A percentile compares a stretch with the other conserved stretches of the same genome.
These are phyloP conservation scores for Pipistrellus pipistrellus DNA, from an alignment of 2,797 vertebrate species.

Conservation along the genomic window DNA sequence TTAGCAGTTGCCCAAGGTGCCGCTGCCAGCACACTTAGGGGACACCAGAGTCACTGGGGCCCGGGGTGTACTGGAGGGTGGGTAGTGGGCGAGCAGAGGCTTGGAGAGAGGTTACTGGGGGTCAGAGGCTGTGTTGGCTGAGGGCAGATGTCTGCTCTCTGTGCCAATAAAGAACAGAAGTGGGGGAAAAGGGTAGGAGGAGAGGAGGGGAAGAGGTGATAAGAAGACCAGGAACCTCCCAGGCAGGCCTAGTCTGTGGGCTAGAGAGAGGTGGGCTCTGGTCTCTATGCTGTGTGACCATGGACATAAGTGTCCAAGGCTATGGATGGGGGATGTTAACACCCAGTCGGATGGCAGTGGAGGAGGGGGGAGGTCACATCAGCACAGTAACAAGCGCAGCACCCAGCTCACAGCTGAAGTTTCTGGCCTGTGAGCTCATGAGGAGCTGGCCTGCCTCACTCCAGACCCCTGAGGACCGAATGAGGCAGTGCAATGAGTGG, in stretches of 20 bases:
- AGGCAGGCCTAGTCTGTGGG: not conserved
- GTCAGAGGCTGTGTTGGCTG: not conserved
- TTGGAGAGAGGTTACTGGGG: not conserved
- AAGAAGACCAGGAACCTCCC: not conserved
- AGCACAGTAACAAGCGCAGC: not conserved
- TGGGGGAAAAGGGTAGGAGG: not conserved
- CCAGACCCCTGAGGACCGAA: not conserved
- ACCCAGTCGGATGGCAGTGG: not conserved
- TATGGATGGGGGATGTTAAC: rapidly evolving
- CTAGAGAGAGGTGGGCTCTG: rapidly evolving
- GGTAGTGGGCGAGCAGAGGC: not conserved
- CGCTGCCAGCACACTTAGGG: not conserved
- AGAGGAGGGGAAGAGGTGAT: not conserved
- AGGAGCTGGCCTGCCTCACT: not conserved
- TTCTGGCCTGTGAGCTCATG: not conserved
- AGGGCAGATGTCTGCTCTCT: not conserved
- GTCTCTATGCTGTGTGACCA: not conserved
- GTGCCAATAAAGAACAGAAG: not conserved
- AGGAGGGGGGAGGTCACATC: not conserved
- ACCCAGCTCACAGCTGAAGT: not conserved
- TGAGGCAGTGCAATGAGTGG: rapidly evolving
- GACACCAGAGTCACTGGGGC: not conserved
- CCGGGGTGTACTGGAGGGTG: rapidly evolving
- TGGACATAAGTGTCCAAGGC: rapidly evolving
- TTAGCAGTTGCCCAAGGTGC: not conserved